These are phyloP conservation scores for Microhierax caerulescens DNA, from an alignment of 2,797 vertebrate species.

Conservation along the genomic window DNA sequence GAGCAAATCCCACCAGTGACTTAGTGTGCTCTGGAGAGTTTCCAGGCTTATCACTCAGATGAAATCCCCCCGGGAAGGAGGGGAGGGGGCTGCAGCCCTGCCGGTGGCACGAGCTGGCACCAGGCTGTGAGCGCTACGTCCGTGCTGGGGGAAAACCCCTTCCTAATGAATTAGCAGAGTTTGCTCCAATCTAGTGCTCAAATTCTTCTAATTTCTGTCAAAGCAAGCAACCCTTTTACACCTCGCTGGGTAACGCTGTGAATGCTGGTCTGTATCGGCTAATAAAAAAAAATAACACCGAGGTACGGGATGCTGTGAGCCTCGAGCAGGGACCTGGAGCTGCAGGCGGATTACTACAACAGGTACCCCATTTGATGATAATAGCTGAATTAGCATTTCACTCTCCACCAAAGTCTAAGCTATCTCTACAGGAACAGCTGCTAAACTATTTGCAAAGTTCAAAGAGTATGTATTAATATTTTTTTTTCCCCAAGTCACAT, in stretches of 20 bases:
- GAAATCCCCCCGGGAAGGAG: not conserved
- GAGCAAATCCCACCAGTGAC: not conserved
- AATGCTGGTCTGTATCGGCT: not conserved
- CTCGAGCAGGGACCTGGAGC: not conserved
- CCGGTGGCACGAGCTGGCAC: not conserved
- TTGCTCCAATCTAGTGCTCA: not conserved
- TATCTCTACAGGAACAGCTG: slow-evolving; percentile 68
- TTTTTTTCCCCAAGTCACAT: not conserved
- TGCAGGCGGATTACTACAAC: not conserved
- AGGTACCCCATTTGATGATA: slow-evolving; percentile 22
- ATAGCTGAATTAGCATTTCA: slow-evolving; percentile 61
- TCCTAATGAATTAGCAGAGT: not conserved
- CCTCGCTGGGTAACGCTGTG: not conserved
- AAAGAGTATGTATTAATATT: slow-evolving; percentile 33
- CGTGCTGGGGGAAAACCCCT: not conserved
- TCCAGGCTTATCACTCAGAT: not conserved
- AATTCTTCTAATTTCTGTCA: not conserved
- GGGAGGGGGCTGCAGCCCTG: not conserved
- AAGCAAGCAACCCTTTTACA: not conserved
- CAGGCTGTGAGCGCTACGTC: not conserved
- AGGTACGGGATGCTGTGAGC: not conserved
- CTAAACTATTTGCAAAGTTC: slow-evolving; percentile 67
- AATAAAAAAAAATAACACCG: not conserved
- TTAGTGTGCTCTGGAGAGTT: not conserved
- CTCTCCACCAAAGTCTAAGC: slow-evolving; percentile 19